Evolutionary conservation across 2,113 vertebrate species (phyloP).

Genomic region (Alexandromys fortis): DNA sequence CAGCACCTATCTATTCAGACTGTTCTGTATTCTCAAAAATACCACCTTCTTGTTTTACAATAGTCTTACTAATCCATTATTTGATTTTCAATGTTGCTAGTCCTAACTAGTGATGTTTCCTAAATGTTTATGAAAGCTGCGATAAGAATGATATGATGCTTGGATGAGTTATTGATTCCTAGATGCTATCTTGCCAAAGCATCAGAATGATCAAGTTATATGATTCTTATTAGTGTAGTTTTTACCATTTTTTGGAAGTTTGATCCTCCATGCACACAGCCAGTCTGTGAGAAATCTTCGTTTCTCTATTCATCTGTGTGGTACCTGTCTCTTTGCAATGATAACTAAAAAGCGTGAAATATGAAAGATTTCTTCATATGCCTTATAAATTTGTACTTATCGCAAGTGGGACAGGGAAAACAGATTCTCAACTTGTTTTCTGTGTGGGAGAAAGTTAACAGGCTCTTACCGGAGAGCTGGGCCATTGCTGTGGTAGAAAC

Average conservation of each 20-base stretch:
- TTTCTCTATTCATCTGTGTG: neutral
- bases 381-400: neutral
- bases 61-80: neutral
- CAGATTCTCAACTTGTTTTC: conserved; percentile 3
- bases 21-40: conserved; percentile 31
- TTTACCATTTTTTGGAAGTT: neutral
- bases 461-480: neutral
- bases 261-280: neutral
- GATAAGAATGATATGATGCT: neutral
- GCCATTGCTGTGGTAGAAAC: neutral
- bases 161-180: neutral
- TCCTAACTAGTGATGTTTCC: conserved; percentile 22
- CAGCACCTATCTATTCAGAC: neutral
- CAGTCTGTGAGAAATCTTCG: neutral
- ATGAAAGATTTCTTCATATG: neutral
- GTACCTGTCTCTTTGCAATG: neutral
- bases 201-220: neutral
- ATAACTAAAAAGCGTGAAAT: neutral
- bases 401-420: neutral
- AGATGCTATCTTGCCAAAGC: neutral
- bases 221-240: neutral
- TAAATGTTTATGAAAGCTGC: neutral
- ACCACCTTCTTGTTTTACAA: neutral
- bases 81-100: neutral
- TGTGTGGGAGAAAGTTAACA: neutral